phyloP scores from a whole-genome alignment of 2,888 invertebrate genomes.

The Rhopalosiphum nymphaeae region DNA sequence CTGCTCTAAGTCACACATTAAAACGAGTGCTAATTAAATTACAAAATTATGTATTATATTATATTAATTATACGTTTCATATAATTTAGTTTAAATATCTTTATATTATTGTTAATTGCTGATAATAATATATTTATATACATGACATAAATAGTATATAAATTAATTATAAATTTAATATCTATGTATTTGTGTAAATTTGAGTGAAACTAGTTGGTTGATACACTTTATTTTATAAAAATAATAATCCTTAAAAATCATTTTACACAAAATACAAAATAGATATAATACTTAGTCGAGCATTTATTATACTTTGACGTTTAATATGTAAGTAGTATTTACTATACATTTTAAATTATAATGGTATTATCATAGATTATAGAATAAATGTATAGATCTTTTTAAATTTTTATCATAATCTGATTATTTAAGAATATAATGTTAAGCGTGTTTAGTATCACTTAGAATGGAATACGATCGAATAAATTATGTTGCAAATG shows the following conservation, averaged over 20 bases:
- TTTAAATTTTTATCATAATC: not conserved
- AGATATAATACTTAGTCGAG: not conserved
- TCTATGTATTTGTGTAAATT: not conserved
- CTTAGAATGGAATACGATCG: not conserved
- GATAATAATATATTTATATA: not conserved
- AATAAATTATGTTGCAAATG: not conserved
- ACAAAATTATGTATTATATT: not conserved
- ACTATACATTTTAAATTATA: not conserved
- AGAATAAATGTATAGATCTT: no score
- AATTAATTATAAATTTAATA: not conserved
- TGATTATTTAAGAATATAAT: not conserved
- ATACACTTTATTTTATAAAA: not conserved
- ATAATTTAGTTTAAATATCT: not conserved
- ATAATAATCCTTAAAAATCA: not conserved
- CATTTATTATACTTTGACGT: not conserved
- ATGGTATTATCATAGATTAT: no score
- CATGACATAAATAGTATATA: not conserved
- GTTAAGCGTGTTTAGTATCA: not conserved
- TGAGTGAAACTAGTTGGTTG: not conserved
- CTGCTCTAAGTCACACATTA: not conserved
- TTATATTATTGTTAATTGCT: not conserved
- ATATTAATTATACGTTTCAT: not conserved
- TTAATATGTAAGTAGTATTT: not conserved
- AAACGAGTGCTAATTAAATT: not conserved
- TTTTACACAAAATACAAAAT: not conserved